Base-by-base conservation (phyloP, 2,888 invertebrate genomes). In the Zelleria hepariella region DNA sequence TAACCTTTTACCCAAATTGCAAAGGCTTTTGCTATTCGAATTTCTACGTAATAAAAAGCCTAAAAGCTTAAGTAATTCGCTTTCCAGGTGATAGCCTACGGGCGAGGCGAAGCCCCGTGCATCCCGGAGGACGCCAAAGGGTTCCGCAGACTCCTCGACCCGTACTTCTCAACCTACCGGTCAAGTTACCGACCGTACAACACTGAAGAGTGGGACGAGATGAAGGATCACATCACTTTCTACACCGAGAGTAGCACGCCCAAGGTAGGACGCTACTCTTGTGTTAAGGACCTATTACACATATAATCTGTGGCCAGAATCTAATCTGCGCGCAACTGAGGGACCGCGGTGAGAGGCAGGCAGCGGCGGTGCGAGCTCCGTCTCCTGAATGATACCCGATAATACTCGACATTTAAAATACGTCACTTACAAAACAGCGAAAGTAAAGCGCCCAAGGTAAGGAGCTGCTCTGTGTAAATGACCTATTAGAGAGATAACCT, bases 171-270 rank as follows among this genome's bases (percentile, higher is more conserved):
- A 0, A 82, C 82, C 0, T 82, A 86, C 60, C 74, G 86, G 59
- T 60, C 68, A 1, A 71, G 66, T 52, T 77, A 86, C 61, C 78
- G 73, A 48, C 82, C 81, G 0, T 87, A 83, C 58, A 73, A 82
- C 3, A 58, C 68, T 3, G 80, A 81, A 18, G 86, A 87, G 18
- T 84, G 82, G 63, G 81, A 80, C 59, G 82, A 81, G 0, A 79
- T 87, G 26, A 87, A 86, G 60, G 88, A 89, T 58, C 87, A 86
- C 1, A 84, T 89, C 42, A 88, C 87, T 2, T 78, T 77, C 53
- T 88, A 86, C 60, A 77, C 87, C 0, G 86, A 84, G 64, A 27
- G 32, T 18, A 56, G 25, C 6, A 49, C 49, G 49, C 49, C 20
- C 18, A 49, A 20, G 53, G 53, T 23, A n/a, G 6, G 25, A n/a